Percentiles rank a stretch among this genome's conserved stretches.
Conservation (phyloP, 2,888 invertebrate genomes). For the Pecten maximus region DNA sequence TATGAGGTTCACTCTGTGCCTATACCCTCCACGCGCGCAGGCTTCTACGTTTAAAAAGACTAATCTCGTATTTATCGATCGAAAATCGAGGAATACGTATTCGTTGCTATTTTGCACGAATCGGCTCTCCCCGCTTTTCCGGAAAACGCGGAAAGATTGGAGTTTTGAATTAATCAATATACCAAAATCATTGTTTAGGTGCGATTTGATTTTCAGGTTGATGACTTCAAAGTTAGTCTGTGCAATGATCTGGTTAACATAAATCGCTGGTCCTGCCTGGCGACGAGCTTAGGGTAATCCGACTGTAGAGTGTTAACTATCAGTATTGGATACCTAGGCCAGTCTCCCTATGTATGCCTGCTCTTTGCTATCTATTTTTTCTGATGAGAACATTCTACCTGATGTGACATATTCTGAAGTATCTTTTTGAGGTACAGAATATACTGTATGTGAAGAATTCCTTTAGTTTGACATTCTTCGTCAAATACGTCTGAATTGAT, state of each 20-base stretch:
- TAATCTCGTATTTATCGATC: constrained; percentile 20
- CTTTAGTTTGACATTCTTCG: too few species aligned
- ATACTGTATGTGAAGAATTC: too few species aligned
- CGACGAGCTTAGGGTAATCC: not conserved
- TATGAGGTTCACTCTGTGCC: not conserved
- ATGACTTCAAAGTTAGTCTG: constrained; percentile 19
- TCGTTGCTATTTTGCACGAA: constrained; percentile 16
- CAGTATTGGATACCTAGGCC: not conserved
- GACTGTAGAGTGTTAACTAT: not conserved
- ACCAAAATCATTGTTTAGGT: constrained; percentile 17
- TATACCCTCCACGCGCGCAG: not conserved
- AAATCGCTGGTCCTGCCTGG: not conserved
- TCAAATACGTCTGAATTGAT: too few species aligned
- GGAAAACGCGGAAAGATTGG: constrained; percentile 31
- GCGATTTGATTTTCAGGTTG: constrained; percentile 17
- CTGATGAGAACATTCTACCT: not conserved
- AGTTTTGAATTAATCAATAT: constrained; percentile 21
- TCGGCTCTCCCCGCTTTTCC: constrained; percentile 4
- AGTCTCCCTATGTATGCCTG: not conserved
- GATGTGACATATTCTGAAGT: too few species aligned
- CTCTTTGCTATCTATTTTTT: not conserved
- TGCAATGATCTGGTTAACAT: constrained; percentile 3
- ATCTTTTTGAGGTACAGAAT: too few species aligned
- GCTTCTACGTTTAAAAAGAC: constrained; percentile 33
- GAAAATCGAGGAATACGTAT: constrained; percentile 25